Evolutionary conservation across 1,140 invertebrate species (phyloP).

Genomic region (Planococcus citri): DNA sequence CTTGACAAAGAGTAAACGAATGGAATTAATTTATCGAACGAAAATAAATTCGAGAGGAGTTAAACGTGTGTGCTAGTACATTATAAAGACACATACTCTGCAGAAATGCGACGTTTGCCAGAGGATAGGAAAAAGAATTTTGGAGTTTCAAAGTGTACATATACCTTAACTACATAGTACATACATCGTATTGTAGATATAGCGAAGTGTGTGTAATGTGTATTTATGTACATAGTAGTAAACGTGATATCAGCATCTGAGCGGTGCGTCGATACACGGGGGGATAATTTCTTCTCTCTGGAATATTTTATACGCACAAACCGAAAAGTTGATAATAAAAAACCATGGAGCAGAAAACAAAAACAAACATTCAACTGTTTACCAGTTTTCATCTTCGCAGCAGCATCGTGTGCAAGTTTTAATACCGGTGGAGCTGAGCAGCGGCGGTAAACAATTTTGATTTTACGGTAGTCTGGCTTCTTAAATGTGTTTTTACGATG

Average conservation of each 20-base stretch:
- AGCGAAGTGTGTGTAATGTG: too few relatives aligned
- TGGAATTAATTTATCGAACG: conserved; percentile 1
- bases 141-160: too few relatives aligned
- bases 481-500: neutral
- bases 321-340: neutral
- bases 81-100: too few relatives aligned
- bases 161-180: too few relatives aligned
- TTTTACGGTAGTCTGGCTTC: conserved; percentile 6
- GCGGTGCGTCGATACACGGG: neutral
- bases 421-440: too few relatives aligned
- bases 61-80: too few relatives aligned
- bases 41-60: neutral
- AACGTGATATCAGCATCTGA: neutral
- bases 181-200: too few relatives aligned
- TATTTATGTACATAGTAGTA: too few relatives aligned
- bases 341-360: neutral
- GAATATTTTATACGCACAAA: neutral
- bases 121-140: too few relatives aligned
- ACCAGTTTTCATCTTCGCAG: neutral
- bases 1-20: neutral
- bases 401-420: neutral
- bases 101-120: too few relatives aligned
- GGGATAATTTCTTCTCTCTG: neutral
- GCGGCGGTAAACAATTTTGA: neutral
- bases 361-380: conserved; percentile 3